Evolutionary conservation across 2,113 vertebrate genomes (phyloP).

Genomic region (Electrona antarctica): DNA sequence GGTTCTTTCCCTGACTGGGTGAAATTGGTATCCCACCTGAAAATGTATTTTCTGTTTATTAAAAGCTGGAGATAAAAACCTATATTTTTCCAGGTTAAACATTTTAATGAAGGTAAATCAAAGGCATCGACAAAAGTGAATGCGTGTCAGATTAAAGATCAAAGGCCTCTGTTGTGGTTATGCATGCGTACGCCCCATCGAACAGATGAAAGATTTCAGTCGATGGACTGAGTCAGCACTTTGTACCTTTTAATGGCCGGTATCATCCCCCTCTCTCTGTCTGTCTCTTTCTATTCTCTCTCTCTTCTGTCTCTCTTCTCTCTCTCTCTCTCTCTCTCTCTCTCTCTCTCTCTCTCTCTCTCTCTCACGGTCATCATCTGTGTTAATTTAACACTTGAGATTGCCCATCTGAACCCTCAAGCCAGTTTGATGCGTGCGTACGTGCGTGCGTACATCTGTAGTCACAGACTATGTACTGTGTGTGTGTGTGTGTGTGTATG

Average conservation of each 20-base stretch:
- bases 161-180: slow-evolving; percentile 67
- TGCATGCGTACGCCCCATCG: slow-evolving; percentile 63
- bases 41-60: too few relatives aligned
- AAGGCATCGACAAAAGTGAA: slow-evolving; percentile 68
- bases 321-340: slow-evolving; percentile 46
- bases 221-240: slow-evolving; percentile 70
- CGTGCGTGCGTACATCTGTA: slow-evolving; percentile 13
- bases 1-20: too few relatives aligned
- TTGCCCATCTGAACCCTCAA: too few relatives aligned
- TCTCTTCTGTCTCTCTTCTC: slow-evolving; percentile 52
- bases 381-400: too few relatives aligned
- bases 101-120: slow-evolving; percentile 73
- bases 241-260: slow-evolving; percentile 58
- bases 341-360: slow-evolving; percentile 37
- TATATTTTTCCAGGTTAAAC: slow-evolving; percentile 59
- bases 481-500: slow-evolving; percentile 47
- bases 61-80: slow-evolving; percentile 18
- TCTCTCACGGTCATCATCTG: slow-evolving; percentile 3
- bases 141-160: slow-evolving; percentile 67
- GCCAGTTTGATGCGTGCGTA: too few relatives aligned
- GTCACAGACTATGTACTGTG: slow-evolving; percentile 15
- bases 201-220: slow-evolving; percentile 67
- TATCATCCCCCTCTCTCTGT: slow-evolving; percentile 40
- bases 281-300: slow-evolving; percentile 37
- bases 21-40: too few relatives aligned